phyloP scores from a whole-genome alignment of 2,888 invertebrate genomes.

The Chesias legatella region DNA sequence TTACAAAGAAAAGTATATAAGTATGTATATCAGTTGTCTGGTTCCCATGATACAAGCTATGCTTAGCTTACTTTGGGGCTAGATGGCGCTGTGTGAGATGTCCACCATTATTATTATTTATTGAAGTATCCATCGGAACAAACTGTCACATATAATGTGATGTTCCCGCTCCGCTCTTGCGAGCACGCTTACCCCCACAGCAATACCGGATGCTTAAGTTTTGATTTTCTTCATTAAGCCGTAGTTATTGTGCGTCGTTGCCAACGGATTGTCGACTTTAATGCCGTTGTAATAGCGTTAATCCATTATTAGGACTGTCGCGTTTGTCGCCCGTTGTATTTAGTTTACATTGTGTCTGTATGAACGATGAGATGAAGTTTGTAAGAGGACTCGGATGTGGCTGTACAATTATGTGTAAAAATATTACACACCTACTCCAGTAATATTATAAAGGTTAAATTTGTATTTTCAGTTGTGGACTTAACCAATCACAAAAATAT shows the following conservation, averaged over 20 bases:
- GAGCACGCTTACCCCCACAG: slow-evolving; percentile 11
- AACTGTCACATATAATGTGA: not conserved
- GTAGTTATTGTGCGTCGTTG: slow-evolving; percentile 32
- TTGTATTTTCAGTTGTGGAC: too few species aligned
- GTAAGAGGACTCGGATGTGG: too few species aligned
- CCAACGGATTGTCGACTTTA: slow-evolving; percentile 34
- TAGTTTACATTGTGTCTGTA: slow-evolving; percentile 6
- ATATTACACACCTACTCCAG: too few species aligned
- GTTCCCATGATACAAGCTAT: too few species aligned
- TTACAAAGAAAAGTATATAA: too few species aligned
- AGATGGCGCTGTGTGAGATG: too few species aligned
- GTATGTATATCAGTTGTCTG: too few species aligned
- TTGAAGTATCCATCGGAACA: slow-evolving; percentile 6
- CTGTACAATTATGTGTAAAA: too few species aligned
- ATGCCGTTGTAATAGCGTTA: slow-evolving; percentile 27
- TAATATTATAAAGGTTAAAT: too few species aligned
- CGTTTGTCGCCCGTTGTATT: slow-evolving; percentile 13
- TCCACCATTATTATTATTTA: too few species aligned
- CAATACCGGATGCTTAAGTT: slow-evolving; percentile 41
- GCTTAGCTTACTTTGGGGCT: too few species aligned
- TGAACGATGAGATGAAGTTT: not conserved
- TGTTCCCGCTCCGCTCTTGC: not conserved
- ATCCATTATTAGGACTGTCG: slow-evolving; percentile 18
- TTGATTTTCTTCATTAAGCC: slow-evolving; percentile 51
- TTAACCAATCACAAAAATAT: too few species aligned